Evolutionary conservation across 2,797 vertebrate genomes (phyloP), one percentile per base, ranked within the genome.

Genomic region (Sebastes diaconus): DNA sequence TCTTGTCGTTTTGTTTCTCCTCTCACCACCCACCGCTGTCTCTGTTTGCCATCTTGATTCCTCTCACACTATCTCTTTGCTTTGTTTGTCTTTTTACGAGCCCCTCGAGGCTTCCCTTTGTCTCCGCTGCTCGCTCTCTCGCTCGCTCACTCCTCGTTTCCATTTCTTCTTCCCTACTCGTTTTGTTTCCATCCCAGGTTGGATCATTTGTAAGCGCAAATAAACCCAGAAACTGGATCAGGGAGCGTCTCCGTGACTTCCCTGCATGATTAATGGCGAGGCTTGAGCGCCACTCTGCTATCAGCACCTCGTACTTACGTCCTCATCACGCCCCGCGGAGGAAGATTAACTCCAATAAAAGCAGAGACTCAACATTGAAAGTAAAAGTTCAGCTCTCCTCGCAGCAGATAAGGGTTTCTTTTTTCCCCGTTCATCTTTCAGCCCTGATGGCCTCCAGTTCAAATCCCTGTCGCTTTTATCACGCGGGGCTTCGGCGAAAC

Each of bases 1-100:
- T 39, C 52, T 10, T 22, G 2, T 69, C 5, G 4, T 52, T 65
- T 59, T 80, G 30, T 73, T 50, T 80, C n/a, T 60, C n/a, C 46
- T 80, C 52, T 75, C 82, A 24, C 61, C 39, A 8, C 57, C 71
- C 25, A 13, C 68, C 10, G 5, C 52, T 13, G 46, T 68, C 66
- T 78, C 55, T 80, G 52, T 82, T 75, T 84, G 61, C 72, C 79
- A 75, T 86, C 75, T 81, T 69, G 68, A 74, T 69, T 79, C 67
- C 25, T 69, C 63, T 81, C 64, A 6, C 66, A 27, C 55, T 16
- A 54, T 73, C 81, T 68, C 52, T 57, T 70, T 54, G 8, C 46
- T 63, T 22, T 81, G 81, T 83, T 88, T 81, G 77, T 72, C 24
- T 71, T 69, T 70, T 76, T 60, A 68, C 14, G 20, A 83, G 68